Evolutionary conservation across 2,888 invertebrate genomes (phyloP).

Genomic region (Nemurella pictetii): DNA sequence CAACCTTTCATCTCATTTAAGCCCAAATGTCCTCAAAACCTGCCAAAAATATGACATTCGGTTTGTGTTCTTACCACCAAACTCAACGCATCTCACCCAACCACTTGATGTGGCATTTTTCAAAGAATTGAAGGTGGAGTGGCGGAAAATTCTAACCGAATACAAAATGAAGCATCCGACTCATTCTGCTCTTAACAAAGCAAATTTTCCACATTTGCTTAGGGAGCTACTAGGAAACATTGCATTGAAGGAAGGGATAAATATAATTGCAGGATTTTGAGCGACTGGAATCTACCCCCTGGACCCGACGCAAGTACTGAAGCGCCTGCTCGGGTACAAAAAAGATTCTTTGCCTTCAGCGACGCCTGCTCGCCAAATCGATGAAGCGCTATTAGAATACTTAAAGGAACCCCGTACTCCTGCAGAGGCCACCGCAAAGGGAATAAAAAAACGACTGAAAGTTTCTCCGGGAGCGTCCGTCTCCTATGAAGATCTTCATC

Average conservation of each 20-base stretch:
- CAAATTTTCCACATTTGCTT: slow-evolving; percentile 23
- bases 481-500: not conserved
- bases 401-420: not conserved
- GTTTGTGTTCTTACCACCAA: slow-evolving; percentile 47
- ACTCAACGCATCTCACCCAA: slow-evolving; percentile 46
- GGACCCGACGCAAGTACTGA: not conserved
- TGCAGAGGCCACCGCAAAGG: not conserved
- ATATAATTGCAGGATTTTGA: slow-evolving; percentile 14
- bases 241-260: slow-evolving; percentile 3
- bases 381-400: not conserved
- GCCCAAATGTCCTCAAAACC: slow-evolving; percentile 43
- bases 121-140: slow-evolving; percentile 45
- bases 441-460: not conserved
- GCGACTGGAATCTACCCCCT: slow-evolving; percentile 18
- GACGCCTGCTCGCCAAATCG: not conserved
- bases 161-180: slow-evolving; percentile 43
- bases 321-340: not conserved
- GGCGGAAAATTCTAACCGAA: slow-evolving; percentile 44
- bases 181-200: slow-evolving; percentile 11
- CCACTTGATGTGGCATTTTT: slow-evolving; percentile 47
- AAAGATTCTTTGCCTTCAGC: not conserved
- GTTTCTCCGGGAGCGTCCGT: not conserved
- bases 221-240: slow-evolving; percentile 1
- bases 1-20: slow-evolving; percentile 48
- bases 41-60: slow-evolving; percentile 47